phyloP scores from a whole-genome alignment of 2,797 vertebrate species.

The Borostomias antarcticus region DNA sequence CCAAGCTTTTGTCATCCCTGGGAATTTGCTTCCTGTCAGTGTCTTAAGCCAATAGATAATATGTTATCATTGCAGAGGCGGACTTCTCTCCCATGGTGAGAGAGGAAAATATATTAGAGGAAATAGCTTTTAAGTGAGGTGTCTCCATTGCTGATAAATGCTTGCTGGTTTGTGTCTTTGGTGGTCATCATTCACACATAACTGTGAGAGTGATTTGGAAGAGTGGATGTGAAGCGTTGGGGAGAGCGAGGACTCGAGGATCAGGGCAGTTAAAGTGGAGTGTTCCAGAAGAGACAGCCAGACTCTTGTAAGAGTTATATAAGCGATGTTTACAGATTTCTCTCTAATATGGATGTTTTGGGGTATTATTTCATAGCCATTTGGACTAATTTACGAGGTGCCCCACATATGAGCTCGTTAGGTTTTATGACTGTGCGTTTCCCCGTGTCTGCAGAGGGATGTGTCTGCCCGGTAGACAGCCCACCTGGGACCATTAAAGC shows the following conservation, averaged over 20 bases:
- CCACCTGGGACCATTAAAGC: slow-evolving; percentile 70
- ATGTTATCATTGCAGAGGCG: slow-evolving; percentile 60
- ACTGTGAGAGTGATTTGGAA: slow-evolving; percentile 25
- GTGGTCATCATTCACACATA: slow-evolving; percentile 48
- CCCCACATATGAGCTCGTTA: slow-evolving; percentile 64
- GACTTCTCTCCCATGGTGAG: slow-evolving; percentile 29
- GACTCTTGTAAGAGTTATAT: slow-evolving; percentile 51
- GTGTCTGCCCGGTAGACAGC: slow-evolving; percentile 58
- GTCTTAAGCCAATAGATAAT: slow-evolving; percentile 71
- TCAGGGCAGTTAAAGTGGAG: slow-evolving; percentile 27
- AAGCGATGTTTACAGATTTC: slow-evolving; percentile 63
- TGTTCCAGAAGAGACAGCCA: slow-evolving; percentile 43
- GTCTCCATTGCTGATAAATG: slow-evolving; percentile 53
- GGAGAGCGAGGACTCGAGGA: background rate
- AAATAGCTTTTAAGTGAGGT: slow-evolving; percentile 67
- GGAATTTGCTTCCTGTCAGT: slow-evolving; percentile 76
- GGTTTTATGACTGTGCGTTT: slow-evolving; percentile 63
- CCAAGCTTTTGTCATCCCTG: slow-evolving; percentile 73
- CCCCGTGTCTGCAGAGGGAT: slow-evolving; percentile 61
- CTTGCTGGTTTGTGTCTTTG: slow-evolving; percentile 42
- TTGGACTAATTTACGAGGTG: slow-evolving; percentile 71
- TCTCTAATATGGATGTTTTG: slow-evolving; percentile 57
- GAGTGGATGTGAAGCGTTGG: background rate
- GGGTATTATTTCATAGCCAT: slow-evolving; percentile 67
- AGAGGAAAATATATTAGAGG: slow-evolving; percentile 51